Conservation (phyloP, 2,113 vertebrate genomes). For the Callospermophilus lateralis region DNA sequence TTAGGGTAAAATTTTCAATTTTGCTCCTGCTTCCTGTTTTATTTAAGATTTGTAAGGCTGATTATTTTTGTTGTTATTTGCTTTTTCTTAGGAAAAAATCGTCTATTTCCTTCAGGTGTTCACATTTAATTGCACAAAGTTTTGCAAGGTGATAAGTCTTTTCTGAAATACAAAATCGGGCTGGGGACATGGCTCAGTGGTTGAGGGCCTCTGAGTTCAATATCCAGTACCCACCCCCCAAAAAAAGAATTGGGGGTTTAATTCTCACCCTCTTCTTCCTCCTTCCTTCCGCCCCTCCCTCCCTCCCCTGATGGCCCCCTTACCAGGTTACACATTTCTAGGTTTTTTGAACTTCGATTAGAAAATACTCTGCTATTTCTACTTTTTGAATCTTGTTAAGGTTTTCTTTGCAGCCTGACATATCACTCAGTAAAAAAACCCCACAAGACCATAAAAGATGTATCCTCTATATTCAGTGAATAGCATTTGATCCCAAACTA, state of each 20-base stretch:
- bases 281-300: not conserved
- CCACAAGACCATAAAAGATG: not conserved
- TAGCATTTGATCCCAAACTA: not conserved
- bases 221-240: too few species aligned
- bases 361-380: not conserved
- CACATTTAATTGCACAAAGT: not conserved
- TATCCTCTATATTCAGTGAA: not conserved
- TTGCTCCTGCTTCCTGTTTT: not conserved
- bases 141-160: not conserved
- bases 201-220: too few species aligned
- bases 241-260: too few species aligned
- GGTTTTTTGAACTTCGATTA: not conserved
- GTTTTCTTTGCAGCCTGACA: not conserved
- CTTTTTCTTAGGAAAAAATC: slow-evolving; percentile 1
- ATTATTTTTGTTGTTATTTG: not conserved
- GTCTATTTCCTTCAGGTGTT: slow-evolving; percentile 8
- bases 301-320: not conserved
- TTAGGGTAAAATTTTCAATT: not conserved
- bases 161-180: not conserved
- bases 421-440: not conserved
- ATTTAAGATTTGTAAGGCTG: not conserved
- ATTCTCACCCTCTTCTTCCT: not conserved
- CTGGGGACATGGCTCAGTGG: too few species aligned
- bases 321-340: not conserved
- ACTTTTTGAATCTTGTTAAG: not conserved